Base-by-base conservation (phyloP, 2,888 invertebrate species). In the Limnephilus lunatus region DNA sequence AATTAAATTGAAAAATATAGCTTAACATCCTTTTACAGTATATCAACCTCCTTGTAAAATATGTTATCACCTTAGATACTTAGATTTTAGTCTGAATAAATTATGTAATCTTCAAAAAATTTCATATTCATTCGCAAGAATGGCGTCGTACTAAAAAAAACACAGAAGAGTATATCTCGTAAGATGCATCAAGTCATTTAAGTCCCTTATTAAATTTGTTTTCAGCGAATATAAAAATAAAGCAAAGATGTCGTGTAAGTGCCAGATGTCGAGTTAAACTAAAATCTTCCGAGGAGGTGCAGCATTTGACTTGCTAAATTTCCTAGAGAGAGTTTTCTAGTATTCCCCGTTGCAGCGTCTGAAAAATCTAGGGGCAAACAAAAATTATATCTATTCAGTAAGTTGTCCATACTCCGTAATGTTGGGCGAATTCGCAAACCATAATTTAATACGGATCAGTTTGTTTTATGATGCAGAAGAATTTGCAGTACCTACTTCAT, bases 251-350 rank as follows among this genome's bases (percentile, higher is more conserved):
- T 68, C 68, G 25, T 68, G 68, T 68, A 68, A 68, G 68, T 68
- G 68, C 25, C 68, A 68, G 68, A 68, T 68, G 68, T 68, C 25
- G 25, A 68, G 68, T 68, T 2, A 68, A 68, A 68, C 68, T 68
- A 68, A n/a, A 68, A 68, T 30, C 44, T 86, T 48, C 25, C 86
- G n/a, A 48, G 86, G 30, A 30, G 86, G 48, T 86, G 86, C 86
- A 86, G 48, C 44, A 86, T 86, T 86, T 86, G 86, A 86, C 39
- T 86, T 86, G 86, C 86, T 39, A 86, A 86, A 86, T 44, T 86
- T 44, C 19, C 86, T 48, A 15, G 83, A 39, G 68, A 68, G 35
- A 32, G 35, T 83, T 83, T 83, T 32, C 39, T 83, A 35, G 19
- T 35, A 83, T 83, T 83, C 39, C 83, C 83, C 32, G 32, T 25